Conservation (phyloP, 2,113 vertebrate genomes). For the Antechinus flavipes region DNA sequence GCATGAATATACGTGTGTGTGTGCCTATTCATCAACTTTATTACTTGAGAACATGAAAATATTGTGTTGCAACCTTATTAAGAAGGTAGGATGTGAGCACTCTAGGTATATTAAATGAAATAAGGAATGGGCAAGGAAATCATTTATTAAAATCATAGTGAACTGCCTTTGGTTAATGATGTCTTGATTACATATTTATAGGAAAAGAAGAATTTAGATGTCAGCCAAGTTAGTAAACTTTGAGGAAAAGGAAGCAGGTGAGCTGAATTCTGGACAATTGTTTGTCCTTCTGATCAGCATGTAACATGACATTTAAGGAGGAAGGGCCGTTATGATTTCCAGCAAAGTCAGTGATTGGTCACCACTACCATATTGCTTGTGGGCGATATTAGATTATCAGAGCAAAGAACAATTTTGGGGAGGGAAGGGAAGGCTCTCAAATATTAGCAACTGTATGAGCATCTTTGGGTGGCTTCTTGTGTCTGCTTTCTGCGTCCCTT, state of each 20-base stretch:
- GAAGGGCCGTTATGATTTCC: background rate
- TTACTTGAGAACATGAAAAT: background rate
- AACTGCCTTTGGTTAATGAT: slow-evolving; percentile 1
- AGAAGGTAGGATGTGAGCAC: background rate
- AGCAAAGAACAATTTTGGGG: background rate
- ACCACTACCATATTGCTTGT: background rate
- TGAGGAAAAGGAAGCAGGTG: background rate
- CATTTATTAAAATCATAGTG: background rate
- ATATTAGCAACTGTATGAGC: background rate
- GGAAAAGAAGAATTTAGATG: background rate
- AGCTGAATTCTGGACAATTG: background rate
- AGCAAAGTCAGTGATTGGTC: background rate
- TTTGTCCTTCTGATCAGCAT: background rate
- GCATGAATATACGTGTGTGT: background rate
- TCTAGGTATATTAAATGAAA: background rate
- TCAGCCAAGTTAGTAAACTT: background rate
- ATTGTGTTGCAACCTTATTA: background rate
- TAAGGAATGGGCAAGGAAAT: slow-evolving; percentile 3
- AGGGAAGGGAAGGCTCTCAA: background rate
- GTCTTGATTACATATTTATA: slow-evolving; percentile 22
- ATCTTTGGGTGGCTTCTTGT: background rate
- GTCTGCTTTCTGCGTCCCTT: background rate
- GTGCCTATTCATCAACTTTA: background rate
- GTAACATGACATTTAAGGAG: background rate
- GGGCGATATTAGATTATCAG: background rate